Evolutionary conservation across 1,140 invertebrate species (phyloP), one percentile per base, ranked within the genome.

Genomic region (Parapsyche elsis): DNA sequence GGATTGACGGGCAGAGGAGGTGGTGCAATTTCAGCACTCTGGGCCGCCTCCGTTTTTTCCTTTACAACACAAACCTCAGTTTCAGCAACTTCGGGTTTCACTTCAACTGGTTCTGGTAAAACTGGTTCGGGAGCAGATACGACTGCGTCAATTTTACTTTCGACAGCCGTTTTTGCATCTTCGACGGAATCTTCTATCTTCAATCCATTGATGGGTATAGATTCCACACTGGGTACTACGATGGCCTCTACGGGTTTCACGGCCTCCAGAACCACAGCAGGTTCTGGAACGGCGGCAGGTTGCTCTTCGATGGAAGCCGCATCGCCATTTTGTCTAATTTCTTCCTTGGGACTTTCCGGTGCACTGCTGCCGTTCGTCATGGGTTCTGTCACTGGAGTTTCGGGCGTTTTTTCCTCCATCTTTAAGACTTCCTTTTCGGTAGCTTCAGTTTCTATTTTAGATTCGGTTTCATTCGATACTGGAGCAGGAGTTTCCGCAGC

Each of bases 31-130:
- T 89, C 88, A 86, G 45, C 71, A 46, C n/a, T 71, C 46, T 64
- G 45, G n/a, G 44, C 73, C 76, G 87, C 86, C 86, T 87, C 86
- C 85, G 86, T 86, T 84, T 85, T 85, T 87, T 87, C 86, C 84
- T 87, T 75, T 53, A 64, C 87, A 86, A 88, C 88, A 89, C 88
- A 89, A 89, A 89, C 88, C 88, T 89, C 88, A 83, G 88, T 87
- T 84, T 84, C 86, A 82, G 86, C 87, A 83, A 86, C 87, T 85
- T 88, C 88, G 80, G 85, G 85, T 67, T 86, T 86, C 78, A 85
- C 86, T 80, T 85, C 84, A 83, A 87, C 85, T 79, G 85, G 80
- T 78, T 86, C 87, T 53, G 86, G 76, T 64, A 85, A 84, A 80
- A 85, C 86, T 76, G 84, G 84, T 84, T 87, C 86, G 78, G 85